Evolutionary conservation across 2,888 invertebrate genomes (phyloP).

Genomic region (Apamea epomidion): DNA sequence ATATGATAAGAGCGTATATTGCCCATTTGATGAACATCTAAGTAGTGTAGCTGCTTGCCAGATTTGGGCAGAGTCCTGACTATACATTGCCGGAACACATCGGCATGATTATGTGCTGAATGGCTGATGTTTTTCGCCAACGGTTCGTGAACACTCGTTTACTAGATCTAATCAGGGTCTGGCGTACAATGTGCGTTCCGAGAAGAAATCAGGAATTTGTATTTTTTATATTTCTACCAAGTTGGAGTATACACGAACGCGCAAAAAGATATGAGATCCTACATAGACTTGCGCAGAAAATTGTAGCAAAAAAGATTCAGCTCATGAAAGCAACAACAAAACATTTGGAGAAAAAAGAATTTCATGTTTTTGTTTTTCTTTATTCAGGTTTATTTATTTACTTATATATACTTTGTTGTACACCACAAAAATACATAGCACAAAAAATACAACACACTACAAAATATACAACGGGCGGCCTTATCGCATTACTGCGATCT

Average conservation of each 20-base stretch:
- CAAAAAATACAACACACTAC: too few species aligned
- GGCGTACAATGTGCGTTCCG: conserved; percentile 47
- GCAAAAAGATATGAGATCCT: not conserved
- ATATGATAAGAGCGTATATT: conserved; percentile 34
- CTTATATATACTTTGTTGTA: too few species aligned
- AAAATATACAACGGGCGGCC: too few species aligned
- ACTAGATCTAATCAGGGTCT: conserved; percentile 61
- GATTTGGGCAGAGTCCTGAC: conserved; percentile 47
- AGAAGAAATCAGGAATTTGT: conserved; percentile 49
- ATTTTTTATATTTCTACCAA: conserved; percentile 22
- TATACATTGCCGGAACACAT: conserved; percentile 40
- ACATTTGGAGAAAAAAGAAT: not conserved
- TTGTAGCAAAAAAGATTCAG: not conserved
- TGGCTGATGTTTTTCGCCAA: conserved; percentile 55
- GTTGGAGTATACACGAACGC: not conserved
- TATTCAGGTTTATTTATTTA: too few species aligned
- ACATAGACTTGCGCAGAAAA: not conserved
- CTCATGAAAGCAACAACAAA: not conserved
- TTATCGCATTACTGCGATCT: too few species aligned
- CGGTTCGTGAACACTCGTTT: conserved; percentile 51
- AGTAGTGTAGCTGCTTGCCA: conserved; percentile 30
- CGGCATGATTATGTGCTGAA: conserved; percentile 38
- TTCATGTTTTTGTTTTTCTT: not conserved
- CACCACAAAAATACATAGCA: too few species aligned
- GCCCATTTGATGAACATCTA: conserved; percentile 55